Evolutionary conservation across 2,113 vertebrate species (phyloP), one percentile per base, ranked within the genome.

Genomic region (Hiodon alosoides): DNA sequence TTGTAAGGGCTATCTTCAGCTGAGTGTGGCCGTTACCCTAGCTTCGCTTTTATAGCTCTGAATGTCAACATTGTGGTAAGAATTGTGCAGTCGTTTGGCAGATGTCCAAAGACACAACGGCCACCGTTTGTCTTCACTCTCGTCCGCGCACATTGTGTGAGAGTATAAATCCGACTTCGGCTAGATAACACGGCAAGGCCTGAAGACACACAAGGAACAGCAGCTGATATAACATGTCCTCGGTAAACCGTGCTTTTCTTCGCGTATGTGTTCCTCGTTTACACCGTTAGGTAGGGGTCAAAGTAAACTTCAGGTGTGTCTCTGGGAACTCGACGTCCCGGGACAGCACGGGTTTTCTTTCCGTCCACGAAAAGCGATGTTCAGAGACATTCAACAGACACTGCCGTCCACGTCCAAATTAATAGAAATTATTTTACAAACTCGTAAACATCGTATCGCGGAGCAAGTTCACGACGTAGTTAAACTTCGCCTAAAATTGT

Each of bases 51-150:
- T 84, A 89, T 85, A 86, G 86, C 84, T 85, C 80, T 77, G 77
- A 82, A 83, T 89, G 86, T 90, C 87, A 89, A 87, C 87, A 88
- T 77, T 86, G 87, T 83, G 83, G 78, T 82, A 73, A 85, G 87
- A 89, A 86, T 87, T 80, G 84, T 80, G 84, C 79, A 74, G 67
- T 72, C 61, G 77, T 80, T 83, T 90, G 87, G 87, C 85, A 73
- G 83, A 74, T 74, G 68, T 90, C 89, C 89, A 90, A 81, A 72
- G 69, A 70, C 48, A 67, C 54, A 74, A 50, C 67, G 62, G 74
- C 80, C 67, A 75, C 79, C 76, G 77, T 74, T 16, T 58, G 60
- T 61, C 48, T 59, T 46, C 74, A 77, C 78, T 57, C 53, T 17
- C 9, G 16, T 47, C 53, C 17, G 14, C 16, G 9, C 3, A 52